Evolutionary conservation across 2,113 vertebrate genomes (phyloP).

Genomic region (Anolis carolinensis): DNA sequence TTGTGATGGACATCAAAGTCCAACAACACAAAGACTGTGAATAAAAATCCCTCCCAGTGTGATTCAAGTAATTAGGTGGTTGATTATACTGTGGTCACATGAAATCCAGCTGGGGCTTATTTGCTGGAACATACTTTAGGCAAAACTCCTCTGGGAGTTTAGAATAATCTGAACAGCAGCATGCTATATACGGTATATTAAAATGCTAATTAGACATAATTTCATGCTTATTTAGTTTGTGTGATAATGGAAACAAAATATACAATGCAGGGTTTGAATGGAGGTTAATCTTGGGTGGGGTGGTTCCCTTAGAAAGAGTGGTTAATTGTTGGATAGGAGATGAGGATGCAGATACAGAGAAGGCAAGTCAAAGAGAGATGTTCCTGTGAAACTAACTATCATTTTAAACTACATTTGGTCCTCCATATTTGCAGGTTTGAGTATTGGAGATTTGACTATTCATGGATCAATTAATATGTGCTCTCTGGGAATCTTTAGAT

Average conservation of each 20-base stretch:
- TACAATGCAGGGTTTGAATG: neutral
- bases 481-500: too few species aligned
- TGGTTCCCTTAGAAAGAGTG: too few species aligned
- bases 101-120: slow-evolving; percentile 17
- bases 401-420: too few species aligned
- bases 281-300: too few species aligned
- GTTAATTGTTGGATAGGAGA: too few species aligned
- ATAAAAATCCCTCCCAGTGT: slow-evolving; percentile 32
- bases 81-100: slow-evolving; percentile 12
- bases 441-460: too few species aligned
- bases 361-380: too few species aligned
- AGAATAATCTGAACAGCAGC: neutral
- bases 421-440: too few species aligned
- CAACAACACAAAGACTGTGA: slow-evolving; percentile 27
- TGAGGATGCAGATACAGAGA: too few species aligned
- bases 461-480: too few species aligned
- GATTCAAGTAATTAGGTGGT: slow-evolving; percentile 36
- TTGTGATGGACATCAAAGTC: slow-evolving; percentile 22
- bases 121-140: neutral
- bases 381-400: too few species aligned
- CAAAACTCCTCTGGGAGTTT: neutral
- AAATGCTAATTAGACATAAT: slow-evolving; percentile 9
- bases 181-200: neutral
- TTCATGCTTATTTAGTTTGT: neutral
- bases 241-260: slow-evolving; percentile 25